Percentiles rank a stretch among this genome's conserved stretches.
Conservation (phyloP, 1,140 invertebrate species). For the Caerostris extrusa region DNA sequence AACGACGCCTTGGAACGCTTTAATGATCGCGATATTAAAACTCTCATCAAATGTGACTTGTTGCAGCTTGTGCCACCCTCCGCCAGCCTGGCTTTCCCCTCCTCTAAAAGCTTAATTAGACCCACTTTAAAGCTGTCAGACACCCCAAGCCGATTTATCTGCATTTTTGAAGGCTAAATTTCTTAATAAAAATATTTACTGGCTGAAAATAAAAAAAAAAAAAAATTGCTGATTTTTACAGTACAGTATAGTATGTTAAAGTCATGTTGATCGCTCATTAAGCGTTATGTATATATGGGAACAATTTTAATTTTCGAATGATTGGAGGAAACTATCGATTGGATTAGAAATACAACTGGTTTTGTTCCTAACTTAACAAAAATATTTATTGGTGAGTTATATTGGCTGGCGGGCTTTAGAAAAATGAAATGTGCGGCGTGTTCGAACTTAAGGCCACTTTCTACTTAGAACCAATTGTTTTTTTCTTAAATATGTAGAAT, state of each 20-base stretch:
- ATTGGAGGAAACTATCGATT: too few species aligned
- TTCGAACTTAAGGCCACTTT: too few species aligned
- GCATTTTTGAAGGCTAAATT: conserved; percentile 26
- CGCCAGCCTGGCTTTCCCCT: neutral
- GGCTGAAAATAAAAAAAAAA: neutral
- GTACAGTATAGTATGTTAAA: neutral
- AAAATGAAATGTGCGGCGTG: too few species aligned
- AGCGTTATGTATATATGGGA: too few species aligned
- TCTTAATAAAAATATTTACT: conserved; percentile 36
- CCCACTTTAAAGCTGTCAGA: conserved; percentile 59
- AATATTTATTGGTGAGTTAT: too few species aligned
- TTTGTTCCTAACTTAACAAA: too few species aligned
- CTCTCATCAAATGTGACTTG: conserved; percentile 74
- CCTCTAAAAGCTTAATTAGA: conserved; percentile 72
- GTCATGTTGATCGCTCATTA: neutral
- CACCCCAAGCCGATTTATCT: conserved; percentile 14
- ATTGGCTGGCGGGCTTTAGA: too few species aligned
- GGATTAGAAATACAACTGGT: too few species aligned
- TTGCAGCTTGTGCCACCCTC: conserved; percentile 61
- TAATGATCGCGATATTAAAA: conserved; percentile 77
- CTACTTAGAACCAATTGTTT: too few species aligned
- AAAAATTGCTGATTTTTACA: neutral
- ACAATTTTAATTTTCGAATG: too few species aligned
- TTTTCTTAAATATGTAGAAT: too few species aligned
- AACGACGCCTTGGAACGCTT: conserved; percentile 59